A percentile compares a stretch with the other conserved stretches of the same genome.
phyloP scores from a whole-genome alignment of 1,140 invertebrate species.

The Brachionus asplanchnoidis region DNA sequence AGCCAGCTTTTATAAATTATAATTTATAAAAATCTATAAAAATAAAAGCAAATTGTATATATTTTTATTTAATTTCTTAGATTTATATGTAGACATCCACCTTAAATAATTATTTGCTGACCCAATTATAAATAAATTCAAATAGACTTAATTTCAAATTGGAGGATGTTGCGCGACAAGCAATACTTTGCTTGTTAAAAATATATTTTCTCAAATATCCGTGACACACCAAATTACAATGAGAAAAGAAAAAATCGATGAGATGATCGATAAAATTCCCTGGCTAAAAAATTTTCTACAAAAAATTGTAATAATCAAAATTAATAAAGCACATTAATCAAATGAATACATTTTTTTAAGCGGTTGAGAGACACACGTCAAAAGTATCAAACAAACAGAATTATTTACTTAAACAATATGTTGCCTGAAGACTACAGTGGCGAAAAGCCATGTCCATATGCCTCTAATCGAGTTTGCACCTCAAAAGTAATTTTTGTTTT shows the following conservation, averaged over 20 bases:
- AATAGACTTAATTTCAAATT: not conserved
- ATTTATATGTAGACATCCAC: not conserved
- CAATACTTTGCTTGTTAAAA: not conserved
- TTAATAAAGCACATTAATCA: not conserved
- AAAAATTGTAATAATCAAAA: not conserved
- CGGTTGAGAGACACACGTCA: not conserved
- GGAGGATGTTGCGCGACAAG: not conserved
- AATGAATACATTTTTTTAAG: not conserved
- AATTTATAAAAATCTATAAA: not conserved
- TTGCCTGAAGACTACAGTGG: not conserved
- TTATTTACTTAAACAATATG: not conserved
- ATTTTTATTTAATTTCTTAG: not conserved
- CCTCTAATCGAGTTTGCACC: not conserved
- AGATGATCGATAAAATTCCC: not conserved
- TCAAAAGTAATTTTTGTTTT: not conserved
- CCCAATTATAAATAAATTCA: not conserved
- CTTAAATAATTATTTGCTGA: not conserved
- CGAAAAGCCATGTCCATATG: not conserved
- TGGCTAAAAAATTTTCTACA: not conserved
- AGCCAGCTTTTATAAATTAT: not conserved
- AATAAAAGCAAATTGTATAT: not conserved
- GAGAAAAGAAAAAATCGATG: not conserved
- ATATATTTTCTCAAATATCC: not conserved
- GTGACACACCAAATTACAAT: not conserved
- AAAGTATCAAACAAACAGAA: not conserved